phyloP scores from a whole-genome alignment of 2,888 invertebrate species.

The Chrysolina oricalcia region DNA sequence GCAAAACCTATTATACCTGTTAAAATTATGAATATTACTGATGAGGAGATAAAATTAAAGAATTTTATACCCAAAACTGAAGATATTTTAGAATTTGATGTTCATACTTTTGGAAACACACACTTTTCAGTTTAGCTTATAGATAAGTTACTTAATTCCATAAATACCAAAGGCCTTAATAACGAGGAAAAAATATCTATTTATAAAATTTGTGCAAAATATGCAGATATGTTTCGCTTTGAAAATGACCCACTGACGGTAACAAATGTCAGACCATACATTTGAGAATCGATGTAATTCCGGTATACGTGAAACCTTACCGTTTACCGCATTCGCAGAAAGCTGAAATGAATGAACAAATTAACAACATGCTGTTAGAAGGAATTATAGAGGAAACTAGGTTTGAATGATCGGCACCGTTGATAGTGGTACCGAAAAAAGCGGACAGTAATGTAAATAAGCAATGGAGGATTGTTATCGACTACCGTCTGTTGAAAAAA shows the following conservation, averaged over 20 bases:
- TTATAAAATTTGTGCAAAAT: slow-evolving; percentile 50
- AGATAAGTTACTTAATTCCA: slow-evolving; percentile 42
- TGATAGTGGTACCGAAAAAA: slow-evolving; percentile 53
- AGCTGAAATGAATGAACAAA: slow-evolving; percentile 50
- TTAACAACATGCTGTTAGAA: slow-evolving; percentile 53
- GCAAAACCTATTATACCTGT: no score
- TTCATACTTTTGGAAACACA: slow-evolving; percentile 1
- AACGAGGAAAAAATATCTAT: slow-evolving; percentile 44
- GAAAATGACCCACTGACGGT: slow-evolving; percentile 49
- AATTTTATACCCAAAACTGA: slow-evolving; percentile 43
- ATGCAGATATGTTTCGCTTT: slow-evolving; percentile 52
- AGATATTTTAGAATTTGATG: slow-evolving; percentile 30
- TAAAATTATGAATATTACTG: no score
- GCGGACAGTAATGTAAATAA: slow-evolving; percentile 48
- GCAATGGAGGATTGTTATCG: slow-evolving; percentile 52
- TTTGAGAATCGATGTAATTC: slow-evolving; percentile 43
- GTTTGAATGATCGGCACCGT: slow-evolving; percentile 51
- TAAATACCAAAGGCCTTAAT: slow-evolving; percentile 46
- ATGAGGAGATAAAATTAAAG: slow-evolving; percentile 41
- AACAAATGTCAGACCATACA: slow-evolving; percentile 54
- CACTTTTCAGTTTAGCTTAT: slow-evolving; percentile 38
- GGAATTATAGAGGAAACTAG: slow-evolving; percentile 53
- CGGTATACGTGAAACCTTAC: slow-evolving; percentile 55
- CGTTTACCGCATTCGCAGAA: slow-evolving; percentile 55
- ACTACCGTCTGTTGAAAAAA: slow-evolving; percentile 44